Conservation (phyloP, 1,140 invertebrate species). For the Drosophila mojavensis region DNA sequence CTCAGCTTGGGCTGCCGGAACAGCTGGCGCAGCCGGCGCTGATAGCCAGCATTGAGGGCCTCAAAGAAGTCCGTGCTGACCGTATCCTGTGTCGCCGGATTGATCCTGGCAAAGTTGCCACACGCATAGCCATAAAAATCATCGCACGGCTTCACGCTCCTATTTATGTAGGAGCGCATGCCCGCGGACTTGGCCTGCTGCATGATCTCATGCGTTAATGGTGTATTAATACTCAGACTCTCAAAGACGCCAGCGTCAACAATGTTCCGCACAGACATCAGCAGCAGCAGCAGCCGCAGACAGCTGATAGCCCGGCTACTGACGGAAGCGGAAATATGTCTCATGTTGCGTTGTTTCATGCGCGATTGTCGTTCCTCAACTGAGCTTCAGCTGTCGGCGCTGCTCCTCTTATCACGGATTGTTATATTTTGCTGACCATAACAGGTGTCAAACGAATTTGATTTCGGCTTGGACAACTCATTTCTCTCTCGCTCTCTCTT, state of each 20-base stretch:
- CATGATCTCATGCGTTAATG: constrained; percentile 84
- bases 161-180: constrained; percentile 62
- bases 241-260: constrained; percentile 46
- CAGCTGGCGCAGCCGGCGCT: constrained; percentile 50
- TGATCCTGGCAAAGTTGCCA: constrained; percentile 85
- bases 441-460: neutral
- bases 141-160: constrained; percentile 87
- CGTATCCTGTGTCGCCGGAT: constrained; percentile 59
- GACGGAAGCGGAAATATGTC: constrained; percentile 36
- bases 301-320: constrained; percentile 25
- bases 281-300: constrained; percentile 82
- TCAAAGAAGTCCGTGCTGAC: constrained; percentile 85
- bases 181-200: constrained; percentile 80
- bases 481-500: constrained; percentile 13
- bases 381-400: constrained; percentile 24
- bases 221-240: constrained; percentile 54
- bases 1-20: constrained; percentile 56
- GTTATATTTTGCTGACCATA: neutral
- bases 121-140: constrained; percentile 90
- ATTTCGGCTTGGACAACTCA: neutral
- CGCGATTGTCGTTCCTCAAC: constrained; percentile 42
- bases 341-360: constrained; percentile 40
- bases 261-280: constrained; percentile 42
- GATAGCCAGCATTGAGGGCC: constrained; percentile 45
- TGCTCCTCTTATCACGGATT: constrained; percentile 34